phyloP scores from a whole-genome alignment of 2,888 invertebrate genomes.

The Plutella xylostella region DNA sequence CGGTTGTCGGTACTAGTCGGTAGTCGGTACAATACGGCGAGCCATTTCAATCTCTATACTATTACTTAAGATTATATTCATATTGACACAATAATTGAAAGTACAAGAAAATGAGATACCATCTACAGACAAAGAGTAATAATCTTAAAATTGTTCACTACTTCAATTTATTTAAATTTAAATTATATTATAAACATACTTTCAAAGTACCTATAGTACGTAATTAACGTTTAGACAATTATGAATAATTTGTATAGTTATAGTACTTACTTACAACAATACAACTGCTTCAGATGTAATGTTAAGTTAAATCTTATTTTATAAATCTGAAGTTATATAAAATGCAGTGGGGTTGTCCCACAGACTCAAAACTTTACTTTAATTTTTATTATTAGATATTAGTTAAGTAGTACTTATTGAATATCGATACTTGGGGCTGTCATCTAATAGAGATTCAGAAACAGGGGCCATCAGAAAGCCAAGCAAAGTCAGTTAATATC shows the following conservation, averaged over 20 bases:
- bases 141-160: constrained; percentile 29
- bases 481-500: too few species aligned
- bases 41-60: constrained; percentile 44
- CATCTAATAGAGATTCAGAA: background rate
- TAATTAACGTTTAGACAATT: constrained; percentile 31
- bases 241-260: constrained; percentile 45
- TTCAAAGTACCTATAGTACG: constrained; percentile 30
- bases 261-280: constrained; percentile 37
- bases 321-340: background rate
- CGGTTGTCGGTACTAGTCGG: constrained; percentile 46
- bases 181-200: constrained; percentile 39
- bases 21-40: constrained; percentile 41
- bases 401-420: background rate
- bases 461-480: too few species aligned
- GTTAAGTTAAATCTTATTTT: constrained; percentile 19
- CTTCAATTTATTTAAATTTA: too few species aligned
- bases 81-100: constrained; percentile 60
- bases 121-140: constrained; percentile 15
- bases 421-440: background rate
- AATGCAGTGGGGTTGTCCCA: background rate
- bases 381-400: background rate
- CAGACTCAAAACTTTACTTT: background rate
- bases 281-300: constrained; percentile 22
- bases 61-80: constrained; percentile 43
- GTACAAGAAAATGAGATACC: constrained; percentile 28